phyloP scores from a whole-genome alignment of 2,888 invertebrate genomes.

The Callinectes sapidus region DNA sequence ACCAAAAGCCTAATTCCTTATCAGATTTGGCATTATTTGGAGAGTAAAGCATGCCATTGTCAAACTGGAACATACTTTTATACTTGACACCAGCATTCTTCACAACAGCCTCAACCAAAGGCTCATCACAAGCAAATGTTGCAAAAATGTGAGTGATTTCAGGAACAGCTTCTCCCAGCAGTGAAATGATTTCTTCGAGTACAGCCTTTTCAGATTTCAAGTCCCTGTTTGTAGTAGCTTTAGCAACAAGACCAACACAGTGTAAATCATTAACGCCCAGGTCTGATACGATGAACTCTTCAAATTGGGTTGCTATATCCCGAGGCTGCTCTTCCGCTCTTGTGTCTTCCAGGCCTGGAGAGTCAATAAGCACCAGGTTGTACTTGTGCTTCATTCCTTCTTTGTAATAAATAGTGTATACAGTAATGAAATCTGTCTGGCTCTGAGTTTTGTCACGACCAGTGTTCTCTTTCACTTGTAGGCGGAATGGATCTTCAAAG shows the following conservation, averaged over 20 bases:
- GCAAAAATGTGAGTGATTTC: constrained; percentile 42
- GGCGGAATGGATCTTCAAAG: constrained; percentile 38
- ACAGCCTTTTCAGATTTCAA: constrained; percentile 32
- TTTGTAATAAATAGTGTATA: constrained; percentile 40
- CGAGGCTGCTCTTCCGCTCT: constrained; percentile 33
- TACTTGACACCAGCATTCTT: constrained; percentile 40
- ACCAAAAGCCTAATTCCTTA: background rate
- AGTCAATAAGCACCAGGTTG: constrained; percentile 41
- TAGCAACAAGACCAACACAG: constrained; percentile 55
- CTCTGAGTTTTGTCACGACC: constrained; percentile 42
- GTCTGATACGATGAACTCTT: constrained; percentile 42
- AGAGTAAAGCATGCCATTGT: constrained; percentile 39
- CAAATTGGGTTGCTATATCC: constrained; percentile 1
- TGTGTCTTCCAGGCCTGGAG: constrained; percentile 36
- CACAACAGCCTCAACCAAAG: constrained; percentile 45
- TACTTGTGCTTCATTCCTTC: constrained; percentile 40
- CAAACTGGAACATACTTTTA: constrained; percentile 46
- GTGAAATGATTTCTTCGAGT: constrained; percentile 37
- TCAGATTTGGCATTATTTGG: background rate
- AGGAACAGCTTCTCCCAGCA: constrained; percentile 43
- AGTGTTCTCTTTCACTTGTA: background rate
- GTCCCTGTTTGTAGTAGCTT: constrained; percentile 42
- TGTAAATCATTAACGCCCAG: constrained; percentile 47
- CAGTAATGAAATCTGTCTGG: constrained; percentile 57
- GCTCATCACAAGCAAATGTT: constrained; percentile 47